A percentile compares a stretch with the other conserved stretches of the same genome.
These are phyloP conservation scores for Lycaon pictus DNA, from an alignment of 2,113 vertebrate genomes.

Conservation along the genomic window DNA sequence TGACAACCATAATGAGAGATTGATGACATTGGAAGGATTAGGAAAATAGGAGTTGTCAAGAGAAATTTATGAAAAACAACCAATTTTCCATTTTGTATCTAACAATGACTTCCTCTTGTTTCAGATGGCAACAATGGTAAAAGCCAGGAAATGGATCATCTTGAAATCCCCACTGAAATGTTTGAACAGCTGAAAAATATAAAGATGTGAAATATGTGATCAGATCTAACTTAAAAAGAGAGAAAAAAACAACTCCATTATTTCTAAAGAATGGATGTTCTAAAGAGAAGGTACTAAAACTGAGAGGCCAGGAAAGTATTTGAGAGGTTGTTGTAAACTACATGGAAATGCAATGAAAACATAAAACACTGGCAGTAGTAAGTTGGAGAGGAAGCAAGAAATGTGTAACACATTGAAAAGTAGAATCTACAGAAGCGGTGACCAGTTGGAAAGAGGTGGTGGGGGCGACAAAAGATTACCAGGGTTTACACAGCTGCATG, in stretches of 20 bases:
- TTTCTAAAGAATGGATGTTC: background rate
- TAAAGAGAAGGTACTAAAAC: background rate
- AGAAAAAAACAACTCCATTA: background rate
- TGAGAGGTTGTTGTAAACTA: background rate
- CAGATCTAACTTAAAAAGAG: background rate
- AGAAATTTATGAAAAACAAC: background rate
- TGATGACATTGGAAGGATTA: background rate
- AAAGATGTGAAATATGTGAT: background rate
- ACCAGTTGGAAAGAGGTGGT: too few species aligned
- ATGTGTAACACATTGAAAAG: background rate
- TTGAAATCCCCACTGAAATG: background rate
- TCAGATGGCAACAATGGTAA: background rate
- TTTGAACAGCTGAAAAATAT: background rate
- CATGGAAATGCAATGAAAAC: background rate
- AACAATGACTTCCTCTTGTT: background rate
- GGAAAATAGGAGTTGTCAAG: background rate
- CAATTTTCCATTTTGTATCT: background rate
- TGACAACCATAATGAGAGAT: background rate
- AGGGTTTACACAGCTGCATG: background rate
- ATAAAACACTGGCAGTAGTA: background rate
- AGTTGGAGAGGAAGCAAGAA: background rate
- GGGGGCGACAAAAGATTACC: background rate
- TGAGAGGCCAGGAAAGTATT: background rate
- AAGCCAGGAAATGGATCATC: background rate
- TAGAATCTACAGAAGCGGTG: background rate